Evolutionary conservation across 2,888 invertebrate genomes (phyloP).

Genomic region (Conistra vaccinii): DNA sequence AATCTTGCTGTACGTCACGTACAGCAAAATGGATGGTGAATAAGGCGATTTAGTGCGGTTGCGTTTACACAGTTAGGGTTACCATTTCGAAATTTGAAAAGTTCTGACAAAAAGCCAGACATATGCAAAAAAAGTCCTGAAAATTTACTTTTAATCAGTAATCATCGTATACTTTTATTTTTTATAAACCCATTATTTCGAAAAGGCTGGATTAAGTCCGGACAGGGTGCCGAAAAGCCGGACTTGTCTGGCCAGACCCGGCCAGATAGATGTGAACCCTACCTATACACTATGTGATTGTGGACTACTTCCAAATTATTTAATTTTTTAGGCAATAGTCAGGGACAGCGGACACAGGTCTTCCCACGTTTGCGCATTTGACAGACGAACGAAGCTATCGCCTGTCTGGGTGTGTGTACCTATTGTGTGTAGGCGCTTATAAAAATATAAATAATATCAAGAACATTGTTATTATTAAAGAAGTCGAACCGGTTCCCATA

Average conservation of each 20-base stretch:
- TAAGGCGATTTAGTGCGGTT: neutral
- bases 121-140: too few species aligned
- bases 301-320: neutral
- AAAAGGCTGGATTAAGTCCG: too few species aligned
- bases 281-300: neutral
- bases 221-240: neutral
- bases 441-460: conserved; percentile 16
- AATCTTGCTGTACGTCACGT: too few species aligned
- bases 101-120: neutral
- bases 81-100: neutral
- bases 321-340: neutral
- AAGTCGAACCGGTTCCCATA: conserved; percentile 5
- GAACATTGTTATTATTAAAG: neutral
- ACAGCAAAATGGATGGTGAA: too few species aligned
- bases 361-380: too few species aligned
- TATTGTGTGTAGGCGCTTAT: neutral
- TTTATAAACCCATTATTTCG: too few species aligned
- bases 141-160: neutral
- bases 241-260: neutral
- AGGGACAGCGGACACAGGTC: neutral
- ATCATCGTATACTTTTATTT: too few species aligned
- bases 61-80: neutral
- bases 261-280: too few species aligned
- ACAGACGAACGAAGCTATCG: too few species aligned
- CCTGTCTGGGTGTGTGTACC: too few species aligned